These are phyloP conservation scores for Eleutherodactylus coqui DNA, from an alignment of 2,797 vertebrate genomes.

Conservation along the genomic window DNA sequence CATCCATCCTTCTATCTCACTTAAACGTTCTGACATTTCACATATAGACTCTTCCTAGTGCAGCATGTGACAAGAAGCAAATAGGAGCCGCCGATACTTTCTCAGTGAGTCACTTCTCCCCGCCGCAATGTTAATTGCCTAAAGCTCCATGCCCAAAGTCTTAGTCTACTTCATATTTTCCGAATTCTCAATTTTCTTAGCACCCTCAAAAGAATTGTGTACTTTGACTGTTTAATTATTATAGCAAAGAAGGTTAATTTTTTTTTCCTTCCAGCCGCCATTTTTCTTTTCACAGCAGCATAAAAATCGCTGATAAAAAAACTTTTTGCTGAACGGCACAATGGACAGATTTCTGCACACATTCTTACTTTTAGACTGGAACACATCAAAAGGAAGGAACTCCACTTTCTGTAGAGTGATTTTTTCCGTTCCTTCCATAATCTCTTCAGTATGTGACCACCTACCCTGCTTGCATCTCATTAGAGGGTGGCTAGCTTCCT, in stretches of 20 bases:
- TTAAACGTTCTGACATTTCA: not conserved
- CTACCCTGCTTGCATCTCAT: no score
- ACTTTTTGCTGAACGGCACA: no score
- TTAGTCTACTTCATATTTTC: constrained; percentile 5
- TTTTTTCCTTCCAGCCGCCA: no score
- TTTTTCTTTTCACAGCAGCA: not conserved
- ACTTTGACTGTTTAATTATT: not conserved
- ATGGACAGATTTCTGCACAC: no score
- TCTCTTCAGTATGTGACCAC: no score
- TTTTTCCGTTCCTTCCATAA: no score
- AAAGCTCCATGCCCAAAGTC: not conserved
- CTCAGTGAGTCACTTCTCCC: not conserved
- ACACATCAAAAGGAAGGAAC: no score
- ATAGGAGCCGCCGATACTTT: not conserved
- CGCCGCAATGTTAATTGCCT: constrained; percentile 16
- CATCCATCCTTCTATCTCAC: not conserved
- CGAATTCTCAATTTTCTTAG: not conserved
- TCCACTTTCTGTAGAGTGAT: no score
- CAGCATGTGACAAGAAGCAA: not conserved
- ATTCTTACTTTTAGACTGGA: no score
- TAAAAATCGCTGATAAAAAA: no score
- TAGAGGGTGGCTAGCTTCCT: no score
- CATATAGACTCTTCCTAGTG: not conserved
- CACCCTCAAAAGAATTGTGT: not conserved
- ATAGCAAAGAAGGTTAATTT: no score